Evolutionary conservation across 1,140 invertebrate genomes (phyloP).

Genomic region (Scaptomyza montana): DNA sequence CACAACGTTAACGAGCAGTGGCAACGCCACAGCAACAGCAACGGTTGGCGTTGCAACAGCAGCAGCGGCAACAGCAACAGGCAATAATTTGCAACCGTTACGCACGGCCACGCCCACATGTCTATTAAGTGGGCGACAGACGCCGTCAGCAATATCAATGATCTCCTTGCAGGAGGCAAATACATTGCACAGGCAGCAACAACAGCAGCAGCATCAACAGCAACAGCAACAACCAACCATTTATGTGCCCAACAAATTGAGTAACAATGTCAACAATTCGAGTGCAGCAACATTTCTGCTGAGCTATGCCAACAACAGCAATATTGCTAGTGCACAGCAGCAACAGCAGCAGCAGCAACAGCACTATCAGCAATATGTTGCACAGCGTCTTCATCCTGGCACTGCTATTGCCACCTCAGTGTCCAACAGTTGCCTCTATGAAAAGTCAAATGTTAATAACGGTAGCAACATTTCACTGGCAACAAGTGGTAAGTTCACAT

Average conservation of each 20-base stretch:
- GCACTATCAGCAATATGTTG: slow-evolving; percentile 69
- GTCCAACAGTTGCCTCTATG: slow-evolving; percentile 72
- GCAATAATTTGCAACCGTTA: slow-evolving; percentile 54
- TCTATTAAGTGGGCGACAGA: slow-evolving; percentile 72
- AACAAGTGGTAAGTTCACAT: slow-evolving; percentile 52
- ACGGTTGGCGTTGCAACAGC: slow-evolving; percentile 13
- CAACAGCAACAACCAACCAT: slow-evolving; percentile 51
- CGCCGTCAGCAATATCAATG: slow-evolving; percentile 73
- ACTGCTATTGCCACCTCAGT: slow-evolving; percentile 18
- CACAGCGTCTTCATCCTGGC: slow-evolving; percentile 58
- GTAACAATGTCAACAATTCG: slow-evolving; percentile 37
- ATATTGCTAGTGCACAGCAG: slow-evolving; percentile 50
- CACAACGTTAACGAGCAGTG: slow-evolving; percentile 76
- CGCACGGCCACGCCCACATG: slow-evolving; percentile 72
- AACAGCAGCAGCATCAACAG: slow-evolving; percentile 42
- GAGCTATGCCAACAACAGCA: slow-evolving; percentile 64
- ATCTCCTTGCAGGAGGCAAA: slow-evolving; percentile 73
- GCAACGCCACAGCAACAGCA: slow-evolving; percentile 34
- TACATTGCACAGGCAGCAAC: slow-evolving; percentile 52
- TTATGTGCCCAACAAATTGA: slow-evolving; percentile 61
- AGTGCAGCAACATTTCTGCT: slow-evolving; percentile 48
- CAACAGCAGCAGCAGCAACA: slow-evolving; percentile 51
- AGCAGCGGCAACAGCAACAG: slow-evolving; percentile 24
- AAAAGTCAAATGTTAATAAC: slow-evolving; percentile 39
- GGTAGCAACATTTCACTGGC: slow-evolving; percentile 50